Evolutionary conservation across 2,888 invertebrate genomes (phyloP).

Genomic region (Lysandra bellargus): DNA sequence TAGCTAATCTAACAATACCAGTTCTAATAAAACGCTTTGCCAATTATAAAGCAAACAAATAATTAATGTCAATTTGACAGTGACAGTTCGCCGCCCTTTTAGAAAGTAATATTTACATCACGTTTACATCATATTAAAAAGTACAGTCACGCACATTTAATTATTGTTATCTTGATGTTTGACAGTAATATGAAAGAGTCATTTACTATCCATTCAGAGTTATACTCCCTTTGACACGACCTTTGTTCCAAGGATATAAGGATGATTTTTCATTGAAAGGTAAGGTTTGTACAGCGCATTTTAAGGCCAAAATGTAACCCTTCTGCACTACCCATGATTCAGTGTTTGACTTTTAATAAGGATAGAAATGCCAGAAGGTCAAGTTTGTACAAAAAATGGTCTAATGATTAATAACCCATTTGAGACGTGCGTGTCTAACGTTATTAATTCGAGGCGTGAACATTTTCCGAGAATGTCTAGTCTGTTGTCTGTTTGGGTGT

Average conservation of each 20-base stretch:
- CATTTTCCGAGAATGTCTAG: constrained; percentile 32
- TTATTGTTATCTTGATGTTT: constrained; percentile 4
- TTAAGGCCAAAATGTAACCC: not conserved
- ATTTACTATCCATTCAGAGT: not conserved
- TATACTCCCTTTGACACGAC: not conserved
- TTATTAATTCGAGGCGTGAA: constrained; percentile 28
- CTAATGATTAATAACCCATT: constrained; percentile 15
- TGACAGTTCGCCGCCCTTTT: not conserved
- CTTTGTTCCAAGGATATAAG: not conserved
- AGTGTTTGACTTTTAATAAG: not conserved
- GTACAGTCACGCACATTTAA: constrained; percentile 13
- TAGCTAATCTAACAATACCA: not conserved
- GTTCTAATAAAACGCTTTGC: not conserved
- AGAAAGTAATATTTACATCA: not conserved
- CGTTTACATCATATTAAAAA: not conserved
- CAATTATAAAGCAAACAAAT: constrained; percentile 22
- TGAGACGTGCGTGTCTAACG: constrained; percentile 27
- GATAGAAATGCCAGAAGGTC: not conserved
- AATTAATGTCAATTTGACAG: constrained; percentile 10
- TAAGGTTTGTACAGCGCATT: not conserved
- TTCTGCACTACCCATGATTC: not conserved
- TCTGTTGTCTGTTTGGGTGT: constrained; percentile 9
- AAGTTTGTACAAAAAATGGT: constrained; percentile 21
- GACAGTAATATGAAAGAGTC: constrained; percentile 1
- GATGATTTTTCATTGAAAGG: not conserved